Conservation (phyloP, 2,888 invertebrate genomes). For the Chrysotoxum bicinctum region DNA sequence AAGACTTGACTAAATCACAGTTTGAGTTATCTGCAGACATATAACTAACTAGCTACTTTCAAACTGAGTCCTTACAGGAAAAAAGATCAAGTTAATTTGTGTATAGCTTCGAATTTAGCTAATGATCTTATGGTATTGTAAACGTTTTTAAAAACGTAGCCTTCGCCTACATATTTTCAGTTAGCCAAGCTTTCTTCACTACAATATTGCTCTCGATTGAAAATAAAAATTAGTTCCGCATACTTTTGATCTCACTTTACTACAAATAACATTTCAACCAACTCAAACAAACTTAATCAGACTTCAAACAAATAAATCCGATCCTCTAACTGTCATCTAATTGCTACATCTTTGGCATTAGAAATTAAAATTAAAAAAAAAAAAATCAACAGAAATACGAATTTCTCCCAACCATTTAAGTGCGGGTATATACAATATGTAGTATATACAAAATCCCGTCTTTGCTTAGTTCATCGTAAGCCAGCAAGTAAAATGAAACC, state of each 20-base stretch:
- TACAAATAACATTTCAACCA: background rate
- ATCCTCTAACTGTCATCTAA: slow-evolving; percentile 43
- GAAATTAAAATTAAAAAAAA: slow-evolving; percentile 19
- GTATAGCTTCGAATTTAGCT: too few species aligned
- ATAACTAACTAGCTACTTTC: too few species aligned
- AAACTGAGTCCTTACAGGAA: too few species aligned
- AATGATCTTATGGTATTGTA: too few species aligned
- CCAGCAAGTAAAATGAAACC: slow-evolving; percentile 43
- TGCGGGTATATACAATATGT: background rate
- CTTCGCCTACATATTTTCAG: background rate
- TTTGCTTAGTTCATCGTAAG: slow-evolving; percentile 55
- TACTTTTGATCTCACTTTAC: slow-evolving; percentile 17
- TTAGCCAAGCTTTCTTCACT: background rate
- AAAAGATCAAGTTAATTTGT: too few species aligned
- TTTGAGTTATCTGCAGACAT: too few species aligned
- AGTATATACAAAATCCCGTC: slow-evolving; percentile 45
- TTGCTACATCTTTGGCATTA: slow-evolving; percentile 41
- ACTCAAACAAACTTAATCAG: background rate
- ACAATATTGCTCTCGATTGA: slow-evolving; percentile 3
- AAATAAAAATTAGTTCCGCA: slow-evolving; percentile 26
- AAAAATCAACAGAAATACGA: slow-evolving; percentile 1
- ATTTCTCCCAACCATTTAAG: slow-evolving; percentile 62
- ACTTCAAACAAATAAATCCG: slow-evolving; percentile 14
- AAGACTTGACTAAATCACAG: too few species aligned
- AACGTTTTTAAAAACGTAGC: too few species aligned